A percentile compares a stretch with the other conserved stretches of the same genome.
phyloP scores from a whole-genome alignment of 2,888 invertebrate genomes.

The Chouioia cunea region DNA sequence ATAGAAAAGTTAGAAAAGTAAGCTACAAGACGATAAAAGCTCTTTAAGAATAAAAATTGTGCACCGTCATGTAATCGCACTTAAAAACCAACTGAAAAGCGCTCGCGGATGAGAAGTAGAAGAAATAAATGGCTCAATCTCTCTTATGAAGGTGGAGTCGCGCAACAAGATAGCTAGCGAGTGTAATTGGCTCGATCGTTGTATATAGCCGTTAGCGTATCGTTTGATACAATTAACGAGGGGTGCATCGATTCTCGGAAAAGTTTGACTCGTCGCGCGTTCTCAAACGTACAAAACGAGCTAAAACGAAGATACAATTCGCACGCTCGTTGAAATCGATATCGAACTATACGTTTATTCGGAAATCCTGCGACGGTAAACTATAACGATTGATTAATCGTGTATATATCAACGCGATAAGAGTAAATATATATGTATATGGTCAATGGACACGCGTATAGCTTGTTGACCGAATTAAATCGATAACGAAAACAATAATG shows the following conservation, averaged over 20 bases:
- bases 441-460: too few relatives aligned
- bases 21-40: neutral
- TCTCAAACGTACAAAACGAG: too few relatives aligned
- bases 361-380: neutral
- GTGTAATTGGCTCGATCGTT: constrained; percentile 5
- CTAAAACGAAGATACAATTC: too few relatives aligned
- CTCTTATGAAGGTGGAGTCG: constrained; percentile 7
- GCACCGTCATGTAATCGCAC: neutral
- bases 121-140: constrained; percentile 5
- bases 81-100: constrained; percentile 7
- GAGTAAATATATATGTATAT: too few relatives aligned
- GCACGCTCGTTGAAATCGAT: neutral
- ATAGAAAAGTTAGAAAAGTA: too few relatives aligned
- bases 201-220: too few relatives aligned
- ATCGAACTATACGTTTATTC: too few relatives aligned
- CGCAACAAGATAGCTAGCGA: too few relatives aligned
- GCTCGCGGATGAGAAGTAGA: neutral
- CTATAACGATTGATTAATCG: neutral
- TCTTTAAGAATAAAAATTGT: neutral
- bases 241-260: constrained; percentile 16
- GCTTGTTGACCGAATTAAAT: constrained; percentile 23
- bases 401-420: too few relatives aligned
- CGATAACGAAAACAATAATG: constrained; percentile 19
- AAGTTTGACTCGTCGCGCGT: too few relatives aligned
- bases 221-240: constrained; percentile 24